Percentiles rank a stretch among this genome's conserved stretches.
Evolutionary conservation across 2,797 vertebrate species (phyloP).

Genomic region (Pempheris klunzingeri): DNA sequence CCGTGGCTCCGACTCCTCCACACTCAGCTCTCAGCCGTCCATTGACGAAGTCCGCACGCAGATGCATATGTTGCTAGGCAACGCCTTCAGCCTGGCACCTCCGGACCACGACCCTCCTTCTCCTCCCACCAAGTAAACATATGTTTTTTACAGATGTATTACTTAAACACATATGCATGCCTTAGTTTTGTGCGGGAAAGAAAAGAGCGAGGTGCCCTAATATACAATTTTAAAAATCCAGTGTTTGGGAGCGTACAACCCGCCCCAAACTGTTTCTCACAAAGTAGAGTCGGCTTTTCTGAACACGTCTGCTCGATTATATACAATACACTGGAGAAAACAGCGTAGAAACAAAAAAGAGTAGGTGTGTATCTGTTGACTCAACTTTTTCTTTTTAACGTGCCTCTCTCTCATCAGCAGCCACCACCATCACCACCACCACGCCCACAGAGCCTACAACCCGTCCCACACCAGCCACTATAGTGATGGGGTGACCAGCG

Average conservation of each 20-base stretch:
- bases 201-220: conserved; percentile 36
- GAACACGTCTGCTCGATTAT: conserved; percentile 1
- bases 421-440: conserved; percentile 85
- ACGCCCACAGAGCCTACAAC: conserved; percentile 87
- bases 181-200: conserved; percentile 37
- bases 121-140: conserved; percentile 81
- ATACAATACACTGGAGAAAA: background rate
- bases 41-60: conserved; percentile 97
- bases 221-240: conserved; percentile 23
- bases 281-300: conserved; percentile 33
- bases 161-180: conserved; percentile 46
- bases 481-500: conserved; percentile 96
- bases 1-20: conserved; percentile 93
- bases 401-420: conserved; percentile 32
- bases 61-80: conserved; percentile 98
- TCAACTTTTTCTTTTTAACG: conserved; percentile 6
- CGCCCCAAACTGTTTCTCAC: conserved; percentile 41
- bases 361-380: background rate
- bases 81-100: conserved; percentile 95
- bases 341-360: background rate
- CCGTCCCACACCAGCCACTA: conserved; percentile 93
- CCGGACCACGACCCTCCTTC: conserved; percentile 88
- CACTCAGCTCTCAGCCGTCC: conserved; percentile 97
- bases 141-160: conserved; percentile 4
- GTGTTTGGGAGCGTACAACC: conserved; percentile 41